These are phyloP conservation scores for Sebastes matsubarae DNA, from an alignment of 2,797 vertebrate species.

Conservation along the genomic window DNA sequence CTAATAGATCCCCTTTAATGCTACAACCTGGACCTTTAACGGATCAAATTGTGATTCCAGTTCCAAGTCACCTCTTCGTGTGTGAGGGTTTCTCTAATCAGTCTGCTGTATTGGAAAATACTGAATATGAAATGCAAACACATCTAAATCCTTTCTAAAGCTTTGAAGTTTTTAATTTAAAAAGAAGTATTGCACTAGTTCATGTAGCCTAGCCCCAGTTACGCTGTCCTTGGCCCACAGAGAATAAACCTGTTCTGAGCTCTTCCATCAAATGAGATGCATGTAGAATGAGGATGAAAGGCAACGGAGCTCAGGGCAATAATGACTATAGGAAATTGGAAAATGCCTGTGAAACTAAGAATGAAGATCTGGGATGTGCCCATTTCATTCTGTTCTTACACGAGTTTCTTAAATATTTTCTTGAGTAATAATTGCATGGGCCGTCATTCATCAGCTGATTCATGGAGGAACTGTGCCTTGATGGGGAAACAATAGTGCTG, in stretches of 20 bases:
- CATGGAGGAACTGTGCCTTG: not conserved
- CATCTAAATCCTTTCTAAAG: not conserved
- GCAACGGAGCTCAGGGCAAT: not conserved
- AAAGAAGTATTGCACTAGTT: not conserved
- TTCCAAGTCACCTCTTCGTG: too few species aligned
- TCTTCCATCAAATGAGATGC: not conserved
- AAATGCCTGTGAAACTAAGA: not conserved
- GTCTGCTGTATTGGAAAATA: not conserved
- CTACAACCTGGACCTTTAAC: not conserved
- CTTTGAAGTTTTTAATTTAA: constrained; percentile 4
- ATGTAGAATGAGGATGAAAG: not conserved
- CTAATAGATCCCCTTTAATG: not conserved
- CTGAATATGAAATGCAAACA: not conserved
- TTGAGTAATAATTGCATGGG: not conserved
- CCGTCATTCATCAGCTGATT: constrained; percentile 7
- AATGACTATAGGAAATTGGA: not conserved
- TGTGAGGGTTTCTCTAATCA: not conserved
- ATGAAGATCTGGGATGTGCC: not conserved
- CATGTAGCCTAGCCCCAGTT: not conserved
- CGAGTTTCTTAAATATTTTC: not conserved
- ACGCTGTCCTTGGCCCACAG: constrained; percentile 6
- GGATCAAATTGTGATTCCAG: too few species aligned
- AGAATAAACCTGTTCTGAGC: constrained; percentile 22
- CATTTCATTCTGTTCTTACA: not conserved
- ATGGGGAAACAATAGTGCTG: not conserved